Percentiles rank a stretch among this genome's conserved stretches.
phyloP scores from a whole-genome alignment of 1,140 invertebrate genomes.

The Meteorus sp. region DNA sequence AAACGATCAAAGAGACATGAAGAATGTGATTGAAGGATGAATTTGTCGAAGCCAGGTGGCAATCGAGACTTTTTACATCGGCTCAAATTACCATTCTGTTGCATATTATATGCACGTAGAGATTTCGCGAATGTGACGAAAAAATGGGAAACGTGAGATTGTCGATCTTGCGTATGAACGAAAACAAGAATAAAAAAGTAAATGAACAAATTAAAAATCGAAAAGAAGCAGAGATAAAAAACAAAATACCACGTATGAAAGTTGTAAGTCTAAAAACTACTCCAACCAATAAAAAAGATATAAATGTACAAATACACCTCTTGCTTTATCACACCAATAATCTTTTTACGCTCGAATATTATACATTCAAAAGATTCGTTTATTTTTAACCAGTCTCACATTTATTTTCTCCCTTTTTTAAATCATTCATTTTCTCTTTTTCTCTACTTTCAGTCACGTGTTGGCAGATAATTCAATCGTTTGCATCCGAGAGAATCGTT shows the following conservation, averaged over 20 bases:
- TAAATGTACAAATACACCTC: no score
- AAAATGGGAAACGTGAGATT: not conserved
- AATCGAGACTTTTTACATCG: not conserved
- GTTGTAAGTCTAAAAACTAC: no score
- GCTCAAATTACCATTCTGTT: no score
- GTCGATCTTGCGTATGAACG: not conserved
- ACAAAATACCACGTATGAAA: no score
- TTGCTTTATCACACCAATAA: not conserved
- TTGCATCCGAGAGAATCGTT: not conserved
- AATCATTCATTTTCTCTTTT: no score
- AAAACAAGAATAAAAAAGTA: no score
- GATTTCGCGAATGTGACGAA: not conserved
- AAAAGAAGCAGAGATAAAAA: no score
- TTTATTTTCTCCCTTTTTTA: no score
- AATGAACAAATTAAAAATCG: no score
- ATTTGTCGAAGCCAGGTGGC: not conserved
- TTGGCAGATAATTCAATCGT: conserved; percentile 19
- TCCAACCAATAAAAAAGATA: no score
- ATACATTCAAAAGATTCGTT: not conserved
- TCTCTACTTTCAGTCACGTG: conserved; percentile 15
- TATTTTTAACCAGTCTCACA: conserved; percentile 1
- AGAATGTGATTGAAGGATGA: not conserved
- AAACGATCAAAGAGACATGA: not conserved
- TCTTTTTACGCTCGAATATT: no score
- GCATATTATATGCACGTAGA: not conserved